A percentile compares a stretch with the other conserved stretches of the same genome.
Conservation (phyloP, 2,113 vertebrate species). For the Hirundichthys speculiger region DNA sequence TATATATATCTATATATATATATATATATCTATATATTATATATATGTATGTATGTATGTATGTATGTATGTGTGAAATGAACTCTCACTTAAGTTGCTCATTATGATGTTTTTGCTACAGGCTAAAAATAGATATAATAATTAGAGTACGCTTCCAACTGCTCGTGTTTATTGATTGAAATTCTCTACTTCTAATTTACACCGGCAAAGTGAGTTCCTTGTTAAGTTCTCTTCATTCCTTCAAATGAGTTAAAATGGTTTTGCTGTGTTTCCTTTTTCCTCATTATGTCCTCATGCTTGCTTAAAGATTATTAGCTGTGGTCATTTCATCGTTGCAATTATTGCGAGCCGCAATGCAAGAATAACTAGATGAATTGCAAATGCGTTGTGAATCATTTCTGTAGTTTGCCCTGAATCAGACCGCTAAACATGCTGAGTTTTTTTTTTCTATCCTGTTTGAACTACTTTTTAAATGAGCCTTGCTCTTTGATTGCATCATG, state of each 20-base stretch:
- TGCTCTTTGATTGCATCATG: slow-evolving; percentile 80
- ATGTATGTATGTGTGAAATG: too few relatives aligned
- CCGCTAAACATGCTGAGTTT: slow-evolving; percentile 62
- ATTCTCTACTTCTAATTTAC: slow-evolving; percentile 28
- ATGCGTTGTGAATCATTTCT: slow-evolving; percentile 53
- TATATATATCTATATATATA: too few relatives aligned
- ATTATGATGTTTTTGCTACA: not conserved
- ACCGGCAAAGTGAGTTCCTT: slow-evolving; percentile 7
- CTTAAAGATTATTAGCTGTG: slow-evolving; percentile 69
- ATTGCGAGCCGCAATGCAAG: slow-evolving; percentile 67
- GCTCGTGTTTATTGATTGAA: slow-evolving; percentile 36
- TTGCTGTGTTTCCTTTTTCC: slow-evolving; percentile 48
- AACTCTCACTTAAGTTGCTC: slow-evolving; percentile 6
- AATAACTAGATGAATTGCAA: slow-evolving; percentile 60
- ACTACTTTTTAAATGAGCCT: slow-evolving; percentile 70
- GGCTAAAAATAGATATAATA: not conserved
- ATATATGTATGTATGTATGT: too few relatives aligned
- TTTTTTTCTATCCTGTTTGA: slow-evolving; percentile 65
- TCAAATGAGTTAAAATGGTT: slow-evolving; percentile 35
- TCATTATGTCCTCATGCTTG: slow-evolving; percentile 62
- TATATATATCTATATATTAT: too few relatives aligned
- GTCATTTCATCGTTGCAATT: slow-evolving; percentile 74
- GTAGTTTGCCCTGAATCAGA: slow-evolving; percentile 60
- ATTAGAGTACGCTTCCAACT: not conserved
- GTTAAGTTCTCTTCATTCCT: slow-evolving; percentile 32